Percentiles rank a stretch among this genome's conserved stretches.
Conservation (phyloP, 1,140 invertebrate species). For the Eriocheir sinensis region DNA sequence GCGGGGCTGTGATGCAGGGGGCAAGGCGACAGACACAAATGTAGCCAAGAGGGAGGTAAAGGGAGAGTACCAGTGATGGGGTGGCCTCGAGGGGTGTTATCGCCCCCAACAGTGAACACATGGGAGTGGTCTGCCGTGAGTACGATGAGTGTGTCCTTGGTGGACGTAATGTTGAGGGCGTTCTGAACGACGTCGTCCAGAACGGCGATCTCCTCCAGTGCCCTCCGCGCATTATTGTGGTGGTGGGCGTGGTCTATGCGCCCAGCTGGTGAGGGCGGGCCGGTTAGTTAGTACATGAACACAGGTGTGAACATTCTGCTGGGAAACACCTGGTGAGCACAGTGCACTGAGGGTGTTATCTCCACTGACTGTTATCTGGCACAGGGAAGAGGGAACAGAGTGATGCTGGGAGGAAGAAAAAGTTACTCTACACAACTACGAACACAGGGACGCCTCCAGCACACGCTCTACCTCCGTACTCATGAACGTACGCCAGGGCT, state of each 20-base stretch:
- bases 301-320: neutral
- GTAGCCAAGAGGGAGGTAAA: slow-evolving; percentile 1
- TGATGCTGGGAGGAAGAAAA: neutral
- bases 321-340: neutral
- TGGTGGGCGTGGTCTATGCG: slow-evolving; percentile 82
- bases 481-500: too few relatives aligned
- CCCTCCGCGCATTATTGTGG: slow-evolving; percentile 87
- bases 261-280: slow-evolving; percentile 85
- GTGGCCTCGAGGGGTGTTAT: slow-evolving; percentile 86
- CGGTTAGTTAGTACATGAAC: slow-evolving; percentile 50
- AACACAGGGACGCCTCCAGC: too few relatives aligned
- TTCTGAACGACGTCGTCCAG: slow-evolving; percentile 88
- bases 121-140: slow-evolving; percentile 93
- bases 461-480: too few relatives aligned
- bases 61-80: slow-evolving; percentile 84
- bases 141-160: slow-evolving; percentile 89
- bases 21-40: neutral
- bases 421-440: too few relatives aligned
- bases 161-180: slow-evolving; percentile 87
- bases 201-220: slow-evolving; percentile 90
- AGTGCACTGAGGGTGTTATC: neutral
- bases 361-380: neutral
- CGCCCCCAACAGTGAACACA: slow-evolving; percentile 89
- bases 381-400: neutral
- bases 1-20: neutral